Conservation (phyloP, 2,113 vertebrate species). For the Azemiops feae region DNA sequence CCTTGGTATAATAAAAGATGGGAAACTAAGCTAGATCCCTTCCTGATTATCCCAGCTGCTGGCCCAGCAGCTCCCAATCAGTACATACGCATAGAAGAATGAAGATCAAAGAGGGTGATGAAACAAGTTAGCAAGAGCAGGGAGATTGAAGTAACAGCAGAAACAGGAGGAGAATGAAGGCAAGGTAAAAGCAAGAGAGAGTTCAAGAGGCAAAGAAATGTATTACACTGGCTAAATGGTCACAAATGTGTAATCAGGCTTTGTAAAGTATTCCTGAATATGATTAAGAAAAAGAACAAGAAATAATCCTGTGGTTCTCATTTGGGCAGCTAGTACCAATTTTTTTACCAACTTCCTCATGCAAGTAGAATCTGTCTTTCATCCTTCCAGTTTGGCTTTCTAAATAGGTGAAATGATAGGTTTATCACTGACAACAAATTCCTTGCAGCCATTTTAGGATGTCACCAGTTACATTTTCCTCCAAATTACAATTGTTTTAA, state of each 20-base stretch:
- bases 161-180: rapidly evolving
- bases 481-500: not conserved
- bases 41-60: not conserved
- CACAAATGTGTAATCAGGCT: not conserved
- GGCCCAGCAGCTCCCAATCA: not conserved
- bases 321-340: not conserved
- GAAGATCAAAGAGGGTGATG: not conserved
- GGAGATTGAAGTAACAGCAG: not conserved
- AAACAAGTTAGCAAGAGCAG: not conserved
- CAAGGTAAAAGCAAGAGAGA: conserved; percentile 27
- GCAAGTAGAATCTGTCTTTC: not conserved
- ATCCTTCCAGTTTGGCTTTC: not conserved
- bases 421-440: not conserved
- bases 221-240: not conserved
- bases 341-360: not conserved
- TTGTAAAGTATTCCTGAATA: not conserved
- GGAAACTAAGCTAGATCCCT: conserved; percentile 11
- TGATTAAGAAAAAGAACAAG: not conserved
- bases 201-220: not conserved
- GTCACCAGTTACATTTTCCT: not conserved
- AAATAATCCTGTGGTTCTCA: not conserved
- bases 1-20: not conserved
- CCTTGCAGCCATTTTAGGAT: not conserved
- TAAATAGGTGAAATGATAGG: not conserved
- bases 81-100: not conserved